Evolutionary conservation across 2,113 vertebrate genomes (phyloP).

Genomic region (Lanius ludovicianus): DNA sequence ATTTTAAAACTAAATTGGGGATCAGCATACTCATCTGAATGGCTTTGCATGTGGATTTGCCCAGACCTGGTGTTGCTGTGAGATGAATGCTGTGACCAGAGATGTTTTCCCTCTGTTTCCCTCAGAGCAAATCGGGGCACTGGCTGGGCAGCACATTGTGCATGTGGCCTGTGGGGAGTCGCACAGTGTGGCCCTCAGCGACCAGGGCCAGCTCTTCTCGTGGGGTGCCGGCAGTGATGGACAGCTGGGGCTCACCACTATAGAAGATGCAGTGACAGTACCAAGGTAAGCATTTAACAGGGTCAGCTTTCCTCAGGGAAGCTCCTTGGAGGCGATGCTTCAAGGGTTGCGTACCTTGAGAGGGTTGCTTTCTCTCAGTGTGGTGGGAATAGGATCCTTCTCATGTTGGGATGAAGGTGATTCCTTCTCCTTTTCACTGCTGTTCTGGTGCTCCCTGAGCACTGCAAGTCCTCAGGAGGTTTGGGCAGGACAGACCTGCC

Average conservation of each 20-base stretch:
- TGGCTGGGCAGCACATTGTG: constrained; percentile 89
- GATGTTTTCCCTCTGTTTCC: background rate
- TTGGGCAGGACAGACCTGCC: background rate
- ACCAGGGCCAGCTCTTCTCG: constrained; percentile 91
- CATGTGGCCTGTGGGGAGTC: constrained; percentile 87
- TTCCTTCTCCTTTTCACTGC: background rate
- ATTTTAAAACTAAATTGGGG: background rate
- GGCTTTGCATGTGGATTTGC: background rate
- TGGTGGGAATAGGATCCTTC: background rate
- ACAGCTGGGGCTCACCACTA: constrained; percentile 87
- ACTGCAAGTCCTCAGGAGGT: background rate
- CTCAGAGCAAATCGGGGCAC: constrained; percentile 85
- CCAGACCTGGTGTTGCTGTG: background rate
- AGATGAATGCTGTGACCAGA: background rate
- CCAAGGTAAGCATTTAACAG: constrained; percentile 81
- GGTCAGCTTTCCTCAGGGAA: background rate
- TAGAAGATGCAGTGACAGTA: constrained; percentile 82
- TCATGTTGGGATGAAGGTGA: background rate
- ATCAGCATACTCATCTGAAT: background rate
- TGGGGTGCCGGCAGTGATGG: constrained; percentile 91
- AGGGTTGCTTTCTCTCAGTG: background rate
- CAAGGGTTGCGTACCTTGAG: background rate
- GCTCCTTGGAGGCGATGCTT: background rate
- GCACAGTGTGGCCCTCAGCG: constrained; percentile 88
- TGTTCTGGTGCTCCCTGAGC: background rate